phyloP scores from a whole-genome alignment of 1,140 invertebrate species.

The Steinernema khuongi region DNA sequence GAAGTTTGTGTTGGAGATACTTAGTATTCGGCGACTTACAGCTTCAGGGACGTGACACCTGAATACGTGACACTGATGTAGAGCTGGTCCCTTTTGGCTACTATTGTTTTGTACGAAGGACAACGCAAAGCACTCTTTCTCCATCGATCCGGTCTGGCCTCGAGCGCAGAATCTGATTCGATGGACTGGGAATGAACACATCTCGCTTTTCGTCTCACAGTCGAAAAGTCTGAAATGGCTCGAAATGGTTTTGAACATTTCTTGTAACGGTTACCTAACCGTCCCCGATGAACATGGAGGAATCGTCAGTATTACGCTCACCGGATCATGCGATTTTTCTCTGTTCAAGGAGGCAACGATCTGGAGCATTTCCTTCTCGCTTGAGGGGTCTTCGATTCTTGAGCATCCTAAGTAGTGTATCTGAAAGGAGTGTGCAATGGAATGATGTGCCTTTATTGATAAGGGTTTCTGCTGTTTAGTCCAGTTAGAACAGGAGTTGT shows the following conservation, averaged over 20 bases:
- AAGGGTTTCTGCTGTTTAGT: background rate
- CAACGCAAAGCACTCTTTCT: constrained; percentile 89
- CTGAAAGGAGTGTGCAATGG: constrained; percentile 75
- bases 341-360: constrained; percentile 84
- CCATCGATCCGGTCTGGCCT: constrained; percentile 74
- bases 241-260: constrained; percentile 22
- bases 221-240: constrained; percentile 75
- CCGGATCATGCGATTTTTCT: constrained; percentile 68
- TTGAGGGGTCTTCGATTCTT: constrained; percentile 83
- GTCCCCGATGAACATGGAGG: constrained; percentile 75
- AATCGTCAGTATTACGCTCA: constrained; percentile 76
- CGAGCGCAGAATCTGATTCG: constrained; percentile 89
- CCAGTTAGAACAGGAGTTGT: too few species aligned
- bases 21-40: constrained; percentile 66
- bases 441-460: too few species aligned
- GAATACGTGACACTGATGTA: constrained; percentile 87
- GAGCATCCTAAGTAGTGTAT: constrained; percentile 89
- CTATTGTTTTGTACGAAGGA: constrained; percentile 86
- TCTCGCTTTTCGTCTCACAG: constrained; percentile 73
- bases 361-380: constrained; percentile 85
- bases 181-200: constrained; percentile 81
- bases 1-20: too few species aligned
- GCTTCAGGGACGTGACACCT: constrained; percentile 91
- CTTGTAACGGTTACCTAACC: constrained; percentile 62
- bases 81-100: constrained; percentile 69